A percentile compares a stretch with the other conserved stretches of the same genome.
These are phyloP conservation scores for Calameuta filiformis DNA, from an alignment of 2,888 invertebrate genomes.

Conservation along the genomic window DNA sequence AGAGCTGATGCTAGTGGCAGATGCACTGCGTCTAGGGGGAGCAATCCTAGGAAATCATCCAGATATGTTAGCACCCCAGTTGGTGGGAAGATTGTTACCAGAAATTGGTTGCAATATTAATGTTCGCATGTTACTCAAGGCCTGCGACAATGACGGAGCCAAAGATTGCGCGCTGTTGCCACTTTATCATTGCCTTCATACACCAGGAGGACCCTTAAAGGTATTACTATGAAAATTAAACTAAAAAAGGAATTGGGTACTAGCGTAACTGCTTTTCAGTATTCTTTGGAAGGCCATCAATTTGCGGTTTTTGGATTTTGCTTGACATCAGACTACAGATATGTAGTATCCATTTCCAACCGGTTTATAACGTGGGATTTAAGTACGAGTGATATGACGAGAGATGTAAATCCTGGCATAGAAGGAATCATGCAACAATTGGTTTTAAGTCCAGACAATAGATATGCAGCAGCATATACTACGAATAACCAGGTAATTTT, in stretches of 20 bases:
- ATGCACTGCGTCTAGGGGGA: conserved; percentile 92
- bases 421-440: conserved; percentile 97
- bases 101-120: conserved; percentile 86
- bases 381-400: conserved; percentile 92
- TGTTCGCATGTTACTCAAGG: conserved; percentile 87
- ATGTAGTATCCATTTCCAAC: conserved; percentile 96
- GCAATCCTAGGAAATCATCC: conserved; percentile 93
- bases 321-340: conserved; percentile 88
- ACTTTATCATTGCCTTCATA: conserved; percentile 94
- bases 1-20: conserved; percentile 92
- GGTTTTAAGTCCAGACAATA: conserved; percentile 93
- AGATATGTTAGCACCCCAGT: conserved; percentile 95
- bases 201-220: conserved; percentile 98
- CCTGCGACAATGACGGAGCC: conserved; percentile 91
- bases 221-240: conserved; percentile 63
- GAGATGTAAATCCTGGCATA: conserved; percentile 92
- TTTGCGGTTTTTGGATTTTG: conserved; percentile 96
- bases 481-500: conserved; percentile 87
- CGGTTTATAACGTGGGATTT: conserved; percentile 97
- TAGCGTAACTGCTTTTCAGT: conserved; percentile 68
- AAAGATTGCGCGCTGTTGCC: conserved; percentile 91
- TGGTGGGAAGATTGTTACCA: conserved; percentile 91
- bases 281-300: conserved; percentile 97
- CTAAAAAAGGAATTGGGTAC: background rate
- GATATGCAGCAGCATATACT: conserved; percentile 95